Percentiles rank a stretch among this genome's conserved stretches.
Evolutionary conservation across 1,140 invertebrate species (phyloP).

Genomic region (Wiebesia pumilae): DNA sequence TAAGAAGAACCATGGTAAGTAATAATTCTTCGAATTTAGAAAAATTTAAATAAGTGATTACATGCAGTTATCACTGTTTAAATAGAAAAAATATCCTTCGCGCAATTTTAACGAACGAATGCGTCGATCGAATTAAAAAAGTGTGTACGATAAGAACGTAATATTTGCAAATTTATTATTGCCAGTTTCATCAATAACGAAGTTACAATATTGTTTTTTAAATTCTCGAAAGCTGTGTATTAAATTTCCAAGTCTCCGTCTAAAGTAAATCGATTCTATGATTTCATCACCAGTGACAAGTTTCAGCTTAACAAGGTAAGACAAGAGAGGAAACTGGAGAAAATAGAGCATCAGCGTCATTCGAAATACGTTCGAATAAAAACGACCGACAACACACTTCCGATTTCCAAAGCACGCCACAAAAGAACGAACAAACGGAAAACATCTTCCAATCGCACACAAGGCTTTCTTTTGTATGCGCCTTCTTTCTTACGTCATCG

Average conservation of each 20-base stretch:
- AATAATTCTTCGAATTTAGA: not conserved
- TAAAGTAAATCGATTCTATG: not conserved
- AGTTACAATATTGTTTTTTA: not conserved
- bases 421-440: conserved; percentile 18
- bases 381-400: not conserved
- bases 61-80: too few relatives aligned
- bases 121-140: too few relatives aligned
- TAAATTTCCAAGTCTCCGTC: not conserved
- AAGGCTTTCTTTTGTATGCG: conserved; percentile 42
- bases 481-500: conserved; percentile 28
- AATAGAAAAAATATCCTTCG: too few relatives aligned
- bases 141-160: too few relatives aligned
- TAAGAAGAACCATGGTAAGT: not conserved
- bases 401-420: not conserved
- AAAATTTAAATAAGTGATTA: not conserved
- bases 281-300: not conserved
- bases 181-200: not conserved
- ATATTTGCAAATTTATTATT: too few relatives aligned
- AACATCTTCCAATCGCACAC: conserved; percentile 9
- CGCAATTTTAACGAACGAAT: too few relatives aligned
- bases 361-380: not conserved
- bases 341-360: not conserved
- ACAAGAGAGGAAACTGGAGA: not conserved
- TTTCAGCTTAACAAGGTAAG: not conserved
- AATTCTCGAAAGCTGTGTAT: not conserved